Evolutionary conservation across 1,140 invertebrate species (phyloP).

Genomic region (Drosophila elegans): DNA sequence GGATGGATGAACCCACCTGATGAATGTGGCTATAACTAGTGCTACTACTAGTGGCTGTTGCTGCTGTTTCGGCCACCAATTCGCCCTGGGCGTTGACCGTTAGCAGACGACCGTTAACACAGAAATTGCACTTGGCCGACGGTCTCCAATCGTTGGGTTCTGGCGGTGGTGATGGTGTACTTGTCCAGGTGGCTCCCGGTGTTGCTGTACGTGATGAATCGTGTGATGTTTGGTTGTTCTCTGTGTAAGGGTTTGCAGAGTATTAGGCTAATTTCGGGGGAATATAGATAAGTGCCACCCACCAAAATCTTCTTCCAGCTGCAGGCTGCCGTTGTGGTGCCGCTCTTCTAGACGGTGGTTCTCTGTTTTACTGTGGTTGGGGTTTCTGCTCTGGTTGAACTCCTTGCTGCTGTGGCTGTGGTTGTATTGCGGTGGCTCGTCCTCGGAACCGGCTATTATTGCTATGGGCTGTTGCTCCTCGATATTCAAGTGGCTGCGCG

Average conservation of each 20-base stretch:
- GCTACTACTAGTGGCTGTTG: slow-evolving; percentile 18
- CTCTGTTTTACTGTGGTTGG: slow-evolving; percentile 53
- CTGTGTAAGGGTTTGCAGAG: background rate
- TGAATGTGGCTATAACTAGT: slow-evolving; percentile 46
- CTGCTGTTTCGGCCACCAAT: slow-evolving; percentile 80
- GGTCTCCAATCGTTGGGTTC: slow-evolving; percentile 92
- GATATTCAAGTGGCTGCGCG: slow-evolving; percentile 80
- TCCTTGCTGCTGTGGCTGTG: slow-evolving; percentile 42
- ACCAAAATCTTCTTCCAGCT: slow-evolving; percentile 67
- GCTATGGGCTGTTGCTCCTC: slow-evolving; percentile 75
- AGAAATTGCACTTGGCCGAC: slow-evolving; percentile 94
- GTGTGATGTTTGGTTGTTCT: slow-evolving; percentile 75
- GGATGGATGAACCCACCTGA: slow-evolving; percentile 18
- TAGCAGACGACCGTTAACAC: slow-evolving; percentile 91
- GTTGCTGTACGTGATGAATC: slow-evolving; percentile 66
- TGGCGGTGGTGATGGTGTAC: slow-evolving; percentile 78
- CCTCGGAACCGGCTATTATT: slow-evolving; percentile 57
- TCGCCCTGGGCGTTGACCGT: slow-evolving; percentile 84
- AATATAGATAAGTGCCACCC: background rate
- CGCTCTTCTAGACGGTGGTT: slow-evolving; percentile 70
- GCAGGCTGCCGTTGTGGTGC: slow-evolving; percentile 45
- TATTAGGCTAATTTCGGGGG: no score
- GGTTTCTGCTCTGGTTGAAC: slow-evolving; percentile 30
- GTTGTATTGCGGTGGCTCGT: slow-evolving; percentile 49
- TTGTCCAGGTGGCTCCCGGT: slow-evolving; percentile 45